Conservation (phyloP, 2,797 vertebrate genomes). For the Cottoperca gobio region DNA sequence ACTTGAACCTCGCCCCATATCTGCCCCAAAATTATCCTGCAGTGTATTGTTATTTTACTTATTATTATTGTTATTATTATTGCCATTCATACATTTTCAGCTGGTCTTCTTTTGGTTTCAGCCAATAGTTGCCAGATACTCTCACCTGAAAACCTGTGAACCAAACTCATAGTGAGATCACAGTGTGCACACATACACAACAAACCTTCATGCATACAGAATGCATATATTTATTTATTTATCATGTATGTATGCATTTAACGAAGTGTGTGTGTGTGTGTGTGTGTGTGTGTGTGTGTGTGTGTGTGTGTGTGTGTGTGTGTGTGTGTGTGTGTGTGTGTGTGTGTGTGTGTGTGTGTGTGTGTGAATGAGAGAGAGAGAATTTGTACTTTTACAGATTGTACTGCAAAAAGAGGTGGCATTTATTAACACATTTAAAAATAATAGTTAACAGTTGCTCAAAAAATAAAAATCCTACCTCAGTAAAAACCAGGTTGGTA, state of each 20-base stretch:
- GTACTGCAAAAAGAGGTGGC: constrained; percentile 77
- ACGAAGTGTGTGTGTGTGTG: constrained; percentile 47
- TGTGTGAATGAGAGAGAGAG: too few species aligned
- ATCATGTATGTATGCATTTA: constrained; percentile 73
- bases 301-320: constrained; percentile 41
- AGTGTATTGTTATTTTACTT: constrained; percentile 66
- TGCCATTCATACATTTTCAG: constrained; percentile 65
- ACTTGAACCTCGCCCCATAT: constrained; percentile 77
- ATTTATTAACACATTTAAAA: constrained; percentile 80
- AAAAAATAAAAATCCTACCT: constrained; percentile 77
- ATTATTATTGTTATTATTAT: constrained; percentile 57
- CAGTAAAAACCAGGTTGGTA: constrained; percentile 79
- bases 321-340: constrained; percentile 47
- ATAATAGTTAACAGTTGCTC: constrained; percentile 78
- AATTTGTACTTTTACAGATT: constrained; percentile 66
- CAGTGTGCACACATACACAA: constrained; percentile 44
- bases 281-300: constrained; percentile 30
- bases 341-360: constrained; percentile 36
- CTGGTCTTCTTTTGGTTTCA: constrained; percentile 68
- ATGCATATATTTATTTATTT: constrained; percentile 86
- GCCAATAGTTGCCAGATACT: constrained; percentile 69
- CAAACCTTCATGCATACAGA: constrained; percentile 73
- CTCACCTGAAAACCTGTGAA: constrained; percentile 82
- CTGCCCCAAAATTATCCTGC: constrained; percentile 61
- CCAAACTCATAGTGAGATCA: constrained; percentile 81